A percentile compares a stretch with the other conserved stretches of the same genome.
Conservation (phyloP, 2,113 vertebrate species). For the Microcebus lehilahytsara region DNA sequence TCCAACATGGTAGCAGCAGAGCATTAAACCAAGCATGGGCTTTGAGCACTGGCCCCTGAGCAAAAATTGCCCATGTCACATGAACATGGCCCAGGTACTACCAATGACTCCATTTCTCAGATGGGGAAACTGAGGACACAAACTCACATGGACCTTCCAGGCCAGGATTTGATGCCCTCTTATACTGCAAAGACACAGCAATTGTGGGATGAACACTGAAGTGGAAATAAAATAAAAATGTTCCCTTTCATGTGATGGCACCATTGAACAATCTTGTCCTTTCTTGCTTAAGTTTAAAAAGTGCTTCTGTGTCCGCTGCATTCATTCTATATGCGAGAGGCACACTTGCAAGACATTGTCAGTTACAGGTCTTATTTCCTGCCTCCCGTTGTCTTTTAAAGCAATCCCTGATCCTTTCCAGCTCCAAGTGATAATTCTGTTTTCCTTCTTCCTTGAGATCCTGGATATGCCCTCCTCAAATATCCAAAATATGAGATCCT, state of each 20-base stretch:
- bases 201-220: neutral
- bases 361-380: neutral
- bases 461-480: neutral
- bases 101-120: neutral
- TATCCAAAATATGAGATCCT: neutral
- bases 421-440: neutral
- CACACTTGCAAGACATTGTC: rapidly evolving
- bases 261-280: rapidly evolving
- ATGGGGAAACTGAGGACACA: neutral
- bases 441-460: neutral
- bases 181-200: neutral
- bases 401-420: neutral
- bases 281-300: too few relatives aligned
- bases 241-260: neutral
- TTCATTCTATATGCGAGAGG: neutral
- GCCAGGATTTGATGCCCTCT: neutral
- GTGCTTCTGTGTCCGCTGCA: neutral
- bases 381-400: neutral
- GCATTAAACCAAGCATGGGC: neutral
- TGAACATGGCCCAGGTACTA: neutral
- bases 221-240: neutral
- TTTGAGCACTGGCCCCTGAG: neutral
- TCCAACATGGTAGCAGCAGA: neutral
- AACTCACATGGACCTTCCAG: neutral
- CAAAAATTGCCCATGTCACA: rapidly evolving